Evolutionary conservation across 1,140 invertebrate species (phyloP), one percentile per base, ranked within the genome.

Genomic region (Palaemon carinicauda): DNA sequence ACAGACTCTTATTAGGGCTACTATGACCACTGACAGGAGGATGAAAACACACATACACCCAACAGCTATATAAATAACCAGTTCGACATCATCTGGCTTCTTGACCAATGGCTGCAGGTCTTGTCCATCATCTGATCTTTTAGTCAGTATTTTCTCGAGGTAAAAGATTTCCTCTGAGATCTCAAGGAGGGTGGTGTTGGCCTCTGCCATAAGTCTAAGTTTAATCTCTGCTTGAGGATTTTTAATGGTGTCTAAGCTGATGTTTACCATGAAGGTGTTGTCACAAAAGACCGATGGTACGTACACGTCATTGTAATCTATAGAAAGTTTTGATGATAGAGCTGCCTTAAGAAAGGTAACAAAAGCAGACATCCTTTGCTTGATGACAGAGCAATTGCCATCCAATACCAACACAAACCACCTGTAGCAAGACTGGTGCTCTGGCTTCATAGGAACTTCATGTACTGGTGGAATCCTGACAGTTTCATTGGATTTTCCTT

Each of bases 201-300:
- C 88, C 56, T 87, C 82, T 15, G 88, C 88, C 19, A 89, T 69
- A 3, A 82, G 71, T n/a, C 87, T 51, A 3, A 89, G 71, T 54
- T 87, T 71, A 9, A 51, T 52, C 60, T 87, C 81, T 12, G 83
- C 88, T 24, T 88, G 82, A 0, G 88, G 87, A 54, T 88, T 83
- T 65, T 84, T 81, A 7, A 75, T 53, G 0, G 75, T 79, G 41
- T 89, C 86, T 3, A 89, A 71, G 71, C 88, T 89, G 51, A 89
- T 87, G 69, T 89, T 89, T 1, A 89, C 88, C 88, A 89, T 89
- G 75, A 89, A 89, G 65, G 88, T 87, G 50, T 87, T 89, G 80
- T 89, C 83, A 69, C 88, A 89, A 53, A 84, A 89, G 31, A 89
- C 88, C 3, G 88, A 87, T 10, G 87, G 86, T 4, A 89, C 87